Conservation (phyloP, 2,113 vertebrate genomes). For the Cromileptes altivelis region DNA sequence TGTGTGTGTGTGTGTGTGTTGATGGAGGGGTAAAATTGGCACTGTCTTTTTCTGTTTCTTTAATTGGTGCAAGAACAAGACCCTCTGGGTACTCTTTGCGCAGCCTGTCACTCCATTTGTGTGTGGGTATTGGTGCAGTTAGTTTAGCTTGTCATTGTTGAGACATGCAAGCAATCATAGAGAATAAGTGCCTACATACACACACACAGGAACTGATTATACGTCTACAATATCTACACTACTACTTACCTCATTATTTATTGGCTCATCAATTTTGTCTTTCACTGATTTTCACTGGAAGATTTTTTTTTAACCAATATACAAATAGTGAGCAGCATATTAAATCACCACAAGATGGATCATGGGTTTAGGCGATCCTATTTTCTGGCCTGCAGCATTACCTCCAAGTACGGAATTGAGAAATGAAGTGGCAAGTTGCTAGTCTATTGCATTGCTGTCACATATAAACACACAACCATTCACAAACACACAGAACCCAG, state of each 20-base stretch:
- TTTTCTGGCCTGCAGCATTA: background rate
- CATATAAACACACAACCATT: background rate
- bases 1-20: conserved; percentile 21
- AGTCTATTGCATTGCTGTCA: background rate
- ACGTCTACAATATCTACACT: conserved; percentile 3
- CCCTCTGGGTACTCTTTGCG: conserved; percentile 60
- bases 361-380: background rate
- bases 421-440: background rate
- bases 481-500: background rate
- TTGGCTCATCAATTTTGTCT: conserved; percentile 21
- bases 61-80: conserved; percentile 73
- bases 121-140: conserved; percentile 54
- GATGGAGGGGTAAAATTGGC: conserved; percentile 64
- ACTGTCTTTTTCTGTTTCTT: conserved; percentile 62
- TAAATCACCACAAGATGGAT: background rate
- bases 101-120: conserved; percentile 62
- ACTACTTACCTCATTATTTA: conserved; percentile 17
- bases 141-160: conserved; percentile 59
- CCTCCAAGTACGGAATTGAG: background rate
- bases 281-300: conserved; percentile 13
- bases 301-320: background rate
- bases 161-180: conserved; percentile 51
- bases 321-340: background rate
- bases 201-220: conserved; percentile 27
- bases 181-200: conserved; percentile 32